Evolutionary conservation across 2,797 vertebrate genomes (phyloP).

Genomic region (Synaphobranchus kaupii): DNA sequence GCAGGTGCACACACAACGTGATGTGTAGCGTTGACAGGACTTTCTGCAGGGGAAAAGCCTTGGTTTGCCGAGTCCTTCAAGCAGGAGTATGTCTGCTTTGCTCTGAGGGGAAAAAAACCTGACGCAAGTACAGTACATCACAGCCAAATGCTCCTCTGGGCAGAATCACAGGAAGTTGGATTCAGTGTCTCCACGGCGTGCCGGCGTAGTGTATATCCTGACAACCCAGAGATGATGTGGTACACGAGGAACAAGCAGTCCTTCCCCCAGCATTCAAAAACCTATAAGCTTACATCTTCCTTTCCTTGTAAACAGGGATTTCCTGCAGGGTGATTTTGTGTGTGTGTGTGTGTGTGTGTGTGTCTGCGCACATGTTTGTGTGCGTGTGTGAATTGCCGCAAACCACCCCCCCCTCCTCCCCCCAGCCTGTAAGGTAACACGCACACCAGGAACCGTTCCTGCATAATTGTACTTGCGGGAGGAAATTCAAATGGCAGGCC

Average conservation of each 20-base stretch:
- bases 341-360: neutral
- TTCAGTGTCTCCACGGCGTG: neutral
- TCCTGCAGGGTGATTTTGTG: neutral
- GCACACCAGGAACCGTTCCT: conserved; percentile 30
- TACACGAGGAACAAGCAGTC: neutral
- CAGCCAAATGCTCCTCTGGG: neutral
- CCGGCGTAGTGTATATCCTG: neutral
- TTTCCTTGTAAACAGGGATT: conserved; percentile 2
- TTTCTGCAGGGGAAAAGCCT: neutral
- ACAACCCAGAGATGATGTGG: neutral
- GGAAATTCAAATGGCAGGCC: conserved; percentile 32
- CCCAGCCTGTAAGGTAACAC: neutral
- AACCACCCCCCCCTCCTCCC: neutral
- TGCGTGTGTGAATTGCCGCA: neutral
- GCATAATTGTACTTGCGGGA: conserved; percentile 50
- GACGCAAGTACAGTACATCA: neutral
- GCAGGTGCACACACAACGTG: neutral
- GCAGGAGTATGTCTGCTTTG: neutral
- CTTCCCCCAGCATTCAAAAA: neutral
- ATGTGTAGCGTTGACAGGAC: neutral
- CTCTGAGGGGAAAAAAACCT: neutral
- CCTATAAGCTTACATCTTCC: neutral
- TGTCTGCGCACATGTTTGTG: neutral
- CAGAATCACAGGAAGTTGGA: conserved; percentile 3
- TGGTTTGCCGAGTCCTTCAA: neutral